A percentile compares a stretch with the other conserved stretches of the same genome.
Evolutionary conservation across 2,113 vertebrate species (phyloP).

Genomic region (Notechis scutatus): DNA sequence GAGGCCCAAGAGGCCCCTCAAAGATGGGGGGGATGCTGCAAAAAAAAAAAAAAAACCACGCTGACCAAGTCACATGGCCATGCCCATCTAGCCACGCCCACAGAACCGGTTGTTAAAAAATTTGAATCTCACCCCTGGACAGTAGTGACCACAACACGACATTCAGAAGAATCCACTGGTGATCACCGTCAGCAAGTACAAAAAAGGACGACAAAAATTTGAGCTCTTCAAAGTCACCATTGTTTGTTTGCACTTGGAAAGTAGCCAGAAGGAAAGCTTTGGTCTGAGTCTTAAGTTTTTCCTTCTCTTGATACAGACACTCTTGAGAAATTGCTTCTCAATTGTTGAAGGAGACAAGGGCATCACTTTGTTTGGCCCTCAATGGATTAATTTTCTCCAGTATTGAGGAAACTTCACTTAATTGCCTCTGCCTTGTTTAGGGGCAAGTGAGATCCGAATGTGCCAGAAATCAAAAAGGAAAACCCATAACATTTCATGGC

Average conservation of each 20-base stretch:
- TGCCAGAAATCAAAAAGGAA: background rate
- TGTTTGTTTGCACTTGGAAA: background rate
- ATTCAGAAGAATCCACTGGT: background rate
- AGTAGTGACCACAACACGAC: background rate
- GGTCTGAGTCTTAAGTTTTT: background rate
- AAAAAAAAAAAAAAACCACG: too few species aligned
- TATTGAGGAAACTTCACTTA: too few species aligned
- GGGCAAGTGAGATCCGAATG: rapidly evolving
- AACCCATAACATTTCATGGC: background rate
- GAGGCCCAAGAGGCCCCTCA: too few species aligned
- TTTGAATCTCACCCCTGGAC: too few species aligned
- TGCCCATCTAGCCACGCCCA: too few species aligned
- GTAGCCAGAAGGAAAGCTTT: background rate
- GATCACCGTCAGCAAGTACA: background rate
- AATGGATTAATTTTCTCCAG: background rate
- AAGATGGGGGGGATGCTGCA: too few species aligned
- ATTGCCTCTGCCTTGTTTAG: background rate
- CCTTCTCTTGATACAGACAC: background rate
- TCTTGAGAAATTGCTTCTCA: background rate
- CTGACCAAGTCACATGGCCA: too few species aligned
- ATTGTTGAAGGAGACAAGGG: too few species aligned
- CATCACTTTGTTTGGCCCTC: background rate
- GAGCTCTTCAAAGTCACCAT: background rate
- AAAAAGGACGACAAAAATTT: background rate
- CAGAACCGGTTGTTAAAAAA: too few species aligned